These are phyloP conservation scores for Calliphora vomitoria DNA, from an alignment of 2,888 invertebrate genomes.

Conservation along the genomic window DNA sequence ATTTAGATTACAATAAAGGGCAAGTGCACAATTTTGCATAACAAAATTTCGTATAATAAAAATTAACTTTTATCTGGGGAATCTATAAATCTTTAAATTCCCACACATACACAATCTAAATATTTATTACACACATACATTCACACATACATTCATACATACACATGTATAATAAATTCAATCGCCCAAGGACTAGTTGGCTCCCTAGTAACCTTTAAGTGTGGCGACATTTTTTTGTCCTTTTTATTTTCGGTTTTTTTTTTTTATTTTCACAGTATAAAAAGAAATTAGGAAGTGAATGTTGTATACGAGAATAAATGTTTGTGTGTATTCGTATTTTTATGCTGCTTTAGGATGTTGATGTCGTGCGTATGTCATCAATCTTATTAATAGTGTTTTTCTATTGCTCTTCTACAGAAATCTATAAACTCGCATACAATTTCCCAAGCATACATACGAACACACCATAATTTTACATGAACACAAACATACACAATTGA, in stretches of 20 bases:
- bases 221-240: conserved; percentile 36
- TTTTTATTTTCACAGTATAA: neutral
- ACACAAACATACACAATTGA: conserved; percentile 77
- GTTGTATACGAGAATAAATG: conserved; percentile 3
- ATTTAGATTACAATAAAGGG: conserved; percentile 2
- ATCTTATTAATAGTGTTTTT: conserved; percentile 82
- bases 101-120: neutral
- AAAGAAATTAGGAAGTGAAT: conserved; percentile 2
- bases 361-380: conserved; percentile 79
- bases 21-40: conserved; percentile 27
- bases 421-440: neutral
- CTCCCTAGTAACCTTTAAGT: conserved; percentile 43
- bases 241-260: neutral
- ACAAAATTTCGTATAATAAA: conserved; percentile 18
- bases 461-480: conserved; percentile 12
- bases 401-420: conserved; percentile 1
- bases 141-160: neutral
- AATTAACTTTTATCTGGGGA: conserved; percentile 59
- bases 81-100: conserved; percentile 56
- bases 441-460: neutral
- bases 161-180: conserved; percentile 17
- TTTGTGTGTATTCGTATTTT: neutral
- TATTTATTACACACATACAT: neutral
- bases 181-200: conserved; percentile 44
- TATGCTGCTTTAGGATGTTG: conserved; percentile 24